These are phyloP conservation scores for Sorex maritimensis DNA, from an alignment of 2,797 vertebrate genomes.

Conservation along the genomic window DNA sequence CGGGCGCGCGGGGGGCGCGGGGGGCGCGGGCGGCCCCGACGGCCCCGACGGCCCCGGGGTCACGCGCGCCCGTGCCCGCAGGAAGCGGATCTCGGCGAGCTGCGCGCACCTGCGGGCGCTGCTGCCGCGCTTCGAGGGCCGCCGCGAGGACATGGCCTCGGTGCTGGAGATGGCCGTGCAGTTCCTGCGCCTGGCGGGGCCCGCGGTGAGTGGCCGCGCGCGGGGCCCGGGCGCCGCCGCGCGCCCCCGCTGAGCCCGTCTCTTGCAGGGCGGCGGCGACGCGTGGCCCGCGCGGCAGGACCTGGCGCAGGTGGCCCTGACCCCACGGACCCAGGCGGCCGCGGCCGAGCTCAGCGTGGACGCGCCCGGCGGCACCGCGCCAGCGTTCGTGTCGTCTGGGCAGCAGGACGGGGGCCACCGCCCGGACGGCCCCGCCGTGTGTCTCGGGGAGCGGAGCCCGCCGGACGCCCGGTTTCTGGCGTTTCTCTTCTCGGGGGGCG, in stretches of 20 bases:
- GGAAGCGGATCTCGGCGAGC: slow-evolving; percentile 86
- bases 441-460: too few relatives aligned
- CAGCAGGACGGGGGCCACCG: not conserved
- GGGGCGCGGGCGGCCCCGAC: too few relatives aligned
- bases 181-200: slow-evolving; percentile 79
- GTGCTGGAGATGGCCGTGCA: slow-evolving; percentile 87
- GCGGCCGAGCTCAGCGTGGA: not conserved
- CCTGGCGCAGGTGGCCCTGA: not conserved
- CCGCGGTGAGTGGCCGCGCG: too few relatives aligned
- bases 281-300: slow-evolving; percentile 58
- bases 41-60: too few relatives aligned
- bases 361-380: accelerated
- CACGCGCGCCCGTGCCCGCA: not conserved
- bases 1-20: too few relatives aligned
- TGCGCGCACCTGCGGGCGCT: slow-evolving; percentile 86
- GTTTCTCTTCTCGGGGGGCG: too few relatives aligned
- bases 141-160: slow-evolving; percentile 87
- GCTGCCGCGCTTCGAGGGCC: slow-evolving; percentile 83
- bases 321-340: too few relatives aligned
- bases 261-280: not conserved
- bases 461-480: too few relatives aligned
- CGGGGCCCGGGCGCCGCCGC: too few relatives aligned
- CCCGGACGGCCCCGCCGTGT: too few relatives aligned
- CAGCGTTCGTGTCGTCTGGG: slow-evolving; percentile 58
- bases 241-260: too few relatives aligned